Evolutionary conservation across 2,888 invertebrate species (phyloP).

Genomic region (Ormyrus thymus): DNA sequence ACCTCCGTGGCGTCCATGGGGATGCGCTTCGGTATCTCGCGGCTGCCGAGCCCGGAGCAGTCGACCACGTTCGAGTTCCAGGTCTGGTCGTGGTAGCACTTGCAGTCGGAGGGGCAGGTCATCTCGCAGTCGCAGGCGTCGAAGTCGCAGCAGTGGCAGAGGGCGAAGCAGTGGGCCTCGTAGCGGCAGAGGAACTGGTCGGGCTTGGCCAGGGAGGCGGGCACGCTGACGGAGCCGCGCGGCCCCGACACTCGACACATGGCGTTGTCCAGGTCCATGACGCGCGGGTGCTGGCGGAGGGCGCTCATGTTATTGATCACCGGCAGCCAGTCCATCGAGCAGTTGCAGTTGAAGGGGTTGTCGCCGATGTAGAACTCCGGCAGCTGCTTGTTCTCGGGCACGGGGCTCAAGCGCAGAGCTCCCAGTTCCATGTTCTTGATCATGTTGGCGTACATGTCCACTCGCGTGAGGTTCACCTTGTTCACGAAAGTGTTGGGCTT

Average conservation of each 20-base stretch:
- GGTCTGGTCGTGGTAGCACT: constrained; percentile 94
- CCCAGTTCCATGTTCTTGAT: constrained; percentile 88
- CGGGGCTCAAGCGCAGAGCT: constrained; percentile 85
- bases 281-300: constrained; percentile 88
- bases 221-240: constrained; percentile 86
- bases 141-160: constrained; percentile 97
- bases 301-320: constrained; percentile 90
- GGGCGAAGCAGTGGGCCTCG: constrained; percentile 93
- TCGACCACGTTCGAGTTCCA: constrained; percentile 96
- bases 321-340: constrained; percentile 96
- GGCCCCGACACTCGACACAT: constrained; percentile 91
- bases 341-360: constrained; percentile 96
- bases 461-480: constrained; percentile 88
- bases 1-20: constrained; percentile 97
- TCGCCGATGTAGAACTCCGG: constrained; percentile 94
- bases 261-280: constrained; percentile 92
- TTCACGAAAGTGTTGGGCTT: constrained; percentile 91
- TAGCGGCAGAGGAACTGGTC: constrained; percentile 94
- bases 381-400: constrained; percentile 83
- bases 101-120: constrained; percentile 95
- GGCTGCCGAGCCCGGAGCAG: constrained; percentile 87
- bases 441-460: constrained; percentile 93
- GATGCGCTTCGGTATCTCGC: constrained; percentile 88
- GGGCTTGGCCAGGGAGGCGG: constrained; percentile 85
- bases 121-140: constrained; percentile 98